phyloP scores from a whole-genome alignment of 2,113 vertebrate genomes.

The Haemorhous mexicanus region DNA sequence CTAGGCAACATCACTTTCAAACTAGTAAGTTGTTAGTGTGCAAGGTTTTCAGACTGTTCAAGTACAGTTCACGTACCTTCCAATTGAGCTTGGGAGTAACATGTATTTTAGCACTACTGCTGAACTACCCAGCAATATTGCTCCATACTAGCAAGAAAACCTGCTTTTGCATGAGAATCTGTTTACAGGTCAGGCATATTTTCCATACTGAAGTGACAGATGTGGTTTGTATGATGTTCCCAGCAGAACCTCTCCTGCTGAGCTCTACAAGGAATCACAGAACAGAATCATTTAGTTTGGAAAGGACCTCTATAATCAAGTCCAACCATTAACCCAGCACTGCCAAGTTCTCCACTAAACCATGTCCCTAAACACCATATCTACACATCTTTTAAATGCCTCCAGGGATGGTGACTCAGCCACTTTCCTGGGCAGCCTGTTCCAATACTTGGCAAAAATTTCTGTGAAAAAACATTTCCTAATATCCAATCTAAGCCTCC shows the following conservation, averaged over 20 bases:
- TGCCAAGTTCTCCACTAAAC: not conserved
- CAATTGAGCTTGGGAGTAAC: not conserved
- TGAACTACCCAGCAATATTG: not conserved
- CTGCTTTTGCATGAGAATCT: not conserved
- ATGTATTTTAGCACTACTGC: not conserved
- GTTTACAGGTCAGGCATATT: not conserved
- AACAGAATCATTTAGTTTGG: not conserved
- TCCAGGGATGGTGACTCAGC: not conserved
- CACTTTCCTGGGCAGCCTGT: not conserved
- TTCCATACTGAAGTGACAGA: not conserved
- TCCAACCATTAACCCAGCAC: not conserved
- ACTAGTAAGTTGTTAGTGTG: not conserved
- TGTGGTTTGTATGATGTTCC: not conserved
- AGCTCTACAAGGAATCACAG: not conserved
- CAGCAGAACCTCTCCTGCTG: not conserved
- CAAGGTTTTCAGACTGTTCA: not conserved
- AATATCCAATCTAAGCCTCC: not conserved
- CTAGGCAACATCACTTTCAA: not conserved
- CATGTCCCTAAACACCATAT: not conserved
- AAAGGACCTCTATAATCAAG: not conserved
- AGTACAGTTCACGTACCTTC: not conserved
- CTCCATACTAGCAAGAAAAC: not conserved
- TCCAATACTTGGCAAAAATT: not conserved
- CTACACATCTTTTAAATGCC: not conserved
- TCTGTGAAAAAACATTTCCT: not conserved